Evolutionary conservation across 2,888 invertebrate genomes (phyloP), one percentile per base, ranked within the genome.

Genomic region (Netelia fuscicornis): DNA sequence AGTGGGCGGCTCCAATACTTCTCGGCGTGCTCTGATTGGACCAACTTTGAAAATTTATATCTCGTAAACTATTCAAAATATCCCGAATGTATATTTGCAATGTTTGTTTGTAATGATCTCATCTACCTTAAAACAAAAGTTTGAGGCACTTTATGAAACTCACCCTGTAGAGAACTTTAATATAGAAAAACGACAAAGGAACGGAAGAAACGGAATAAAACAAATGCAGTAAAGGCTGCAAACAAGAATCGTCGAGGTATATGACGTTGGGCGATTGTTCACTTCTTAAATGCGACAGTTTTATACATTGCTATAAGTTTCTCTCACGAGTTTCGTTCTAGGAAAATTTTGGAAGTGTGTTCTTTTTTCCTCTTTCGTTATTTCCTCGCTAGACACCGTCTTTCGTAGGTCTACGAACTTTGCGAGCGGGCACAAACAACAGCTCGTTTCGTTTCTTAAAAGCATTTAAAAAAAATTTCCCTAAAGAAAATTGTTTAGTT

Each of bases 171-270:
- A 71, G 70, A 60, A 52, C 25, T 65, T 65, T 56, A 60, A 44
- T 17, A 48, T 64, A 71, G 54, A 80, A 70, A 62, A 74, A 25
- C 42, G 64, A 37, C 44, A 67, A 20, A 58, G 48, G 44, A 65
- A 83, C 78, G 58, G 74, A 30, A 58, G 80, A 75, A 84, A 72
- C 80, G 86, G 81, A 83, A 86, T 88, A 89, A 90, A 89, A 89
- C 87, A 90, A 89, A 88, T 89, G 89, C 87, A 87, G 89, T 90
- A 90, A 90, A 91, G 87, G 86, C 84, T 70, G 89, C 88, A 90
- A 90, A 91, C 89, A 90, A 89, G 87, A 84, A 68, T 87, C 86
- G 86, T 86, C 87, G 87, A 65, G 83, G 82, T 86, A 37, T 20
- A 71, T n/a, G 37, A 23, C 62, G 44, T 44, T 76, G 23, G 37